These are phyloP conservation scores for Stenchaetothrips biformis DNA, from an alignment of 2,888 invertebrate species.

Conservation along the genomic window DNA sequence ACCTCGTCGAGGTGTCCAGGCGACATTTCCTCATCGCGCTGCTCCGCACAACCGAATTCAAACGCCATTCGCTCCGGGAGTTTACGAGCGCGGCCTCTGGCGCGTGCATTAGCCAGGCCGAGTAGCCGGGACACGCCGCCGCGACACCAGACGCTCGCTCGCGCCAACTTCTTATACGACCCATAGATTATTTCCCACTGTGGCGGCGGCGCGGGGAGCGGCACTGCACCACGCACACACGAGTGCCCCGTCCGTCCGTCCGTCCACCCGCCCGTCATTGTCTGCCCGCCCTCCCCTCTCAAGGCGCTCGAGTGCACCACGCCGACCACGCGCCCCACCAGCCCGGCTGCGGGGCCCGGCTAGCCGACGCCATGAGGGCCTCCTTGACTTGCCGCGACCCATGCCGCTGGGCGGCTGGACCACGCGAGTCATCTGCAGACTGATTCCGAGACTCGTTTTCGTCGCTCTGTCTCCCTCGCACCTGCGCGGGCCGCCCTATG, in stretches of 20 bases:
- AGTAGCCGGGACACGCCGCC: background rate
- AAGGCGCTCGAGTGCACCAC: background rate
- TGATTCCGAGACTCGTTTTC: no score
- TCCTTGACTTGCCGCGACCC: no score
- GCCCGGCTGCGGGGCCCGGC: no score
- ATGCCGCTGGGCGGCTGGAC: no score
- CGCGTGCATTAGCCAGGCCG: background rate
- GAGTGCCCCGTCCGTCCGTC: background rate
- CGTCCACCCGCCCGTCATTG: no score
- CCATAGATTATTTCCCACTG: background rate
- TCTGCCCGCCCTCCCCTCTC: background rate
- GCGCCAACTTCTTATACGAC: background rate
- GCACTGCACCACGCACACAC: background rate
- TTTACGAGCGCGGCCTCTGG: background rate
- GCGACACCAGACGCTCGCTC: background rate
- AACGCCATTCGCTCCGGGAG: background rate
- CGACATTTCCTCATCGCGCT: no score
- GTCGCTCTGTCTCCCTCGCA: no score
- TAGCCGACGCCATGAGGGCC: background rate
- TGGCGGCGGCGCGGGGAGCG: background rate
- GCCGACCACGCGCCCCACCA: background rate
- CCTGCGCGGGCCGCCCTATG: no score
- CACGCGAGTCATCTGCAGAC: no score
- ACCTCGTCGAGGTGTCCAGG: no score
- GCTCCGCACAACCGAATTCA: background rate